These are phyloP conservation scores for Dryas iulia DNA, from an alignment of 1,140 invertebrate species.

Conservation along the genomic window DNA sequence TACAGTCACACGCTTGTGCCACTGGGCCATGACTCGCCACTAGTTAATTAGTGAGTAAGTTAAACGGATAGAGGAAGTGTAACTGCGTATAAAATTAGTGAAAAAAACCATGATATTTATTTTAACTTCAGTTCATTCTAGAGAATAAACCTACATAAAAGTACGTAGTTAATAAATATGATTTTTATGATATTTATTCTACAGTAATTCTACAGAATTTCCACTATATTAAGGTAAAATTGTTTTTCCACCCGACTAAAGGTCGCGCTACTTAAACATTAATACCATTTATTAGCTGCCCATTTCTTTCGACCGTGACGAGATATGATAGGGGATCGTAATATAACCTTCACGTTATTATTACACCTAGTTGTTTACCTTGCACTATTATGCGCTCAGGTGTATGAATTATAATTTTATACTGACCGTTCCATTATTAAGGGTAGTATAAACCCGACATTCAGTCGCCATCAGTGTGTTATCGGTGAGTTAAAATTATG, in stretches of 20 bases:
- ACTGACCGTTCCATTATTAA: constrained; percentile 52
- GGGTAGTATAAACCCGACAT: constrained; percentile 53
- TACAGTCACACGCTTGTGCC: background rate
- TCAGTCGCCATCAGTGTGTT: constrained; percentile 48
- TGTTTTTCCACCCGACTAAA: background rate
- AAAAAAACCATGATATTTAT: too few relatives aligned
- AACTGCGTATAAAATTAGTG: too few relatives aligned
- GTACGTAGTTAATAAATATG: too few relatives aligned
- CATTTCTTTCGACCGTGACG: constrained; percentile 15
- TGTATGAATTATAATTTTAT: constrained; percentile 60
- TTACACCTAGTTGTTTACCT: constrained; percentile 39
- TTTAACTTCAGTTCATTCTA: too few relatives aligned
- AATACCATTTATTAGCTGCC: constrained; percentile 12
- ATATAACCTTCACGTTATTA: constrained; percentile 15
- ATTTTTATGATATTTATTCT: too few relatives aligned
- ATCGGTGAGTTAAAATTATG: constrained; percentile 23
- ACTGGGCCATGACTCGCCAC: too few relatives aligned
- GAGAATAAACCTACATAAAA: too few relatives aligned
- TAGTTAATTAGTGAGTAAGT: too few relatives aligned
- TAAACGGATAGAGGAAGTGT: too few relatives aligned
- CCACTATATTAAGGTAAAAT: background rate
- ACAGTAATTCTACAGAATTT: too few relatives aligned
- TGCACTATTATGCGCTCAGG: constrained; percentile 48
- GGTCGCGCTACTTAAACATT: background rate
- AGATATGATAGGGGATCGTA: constrained; percentile 1